Evolutionary conservation across 2,113 vertebrate species (phyloP), one percentile per base, ranked within the genome.

Genomic region (Serilophus lunatus): DNA sequence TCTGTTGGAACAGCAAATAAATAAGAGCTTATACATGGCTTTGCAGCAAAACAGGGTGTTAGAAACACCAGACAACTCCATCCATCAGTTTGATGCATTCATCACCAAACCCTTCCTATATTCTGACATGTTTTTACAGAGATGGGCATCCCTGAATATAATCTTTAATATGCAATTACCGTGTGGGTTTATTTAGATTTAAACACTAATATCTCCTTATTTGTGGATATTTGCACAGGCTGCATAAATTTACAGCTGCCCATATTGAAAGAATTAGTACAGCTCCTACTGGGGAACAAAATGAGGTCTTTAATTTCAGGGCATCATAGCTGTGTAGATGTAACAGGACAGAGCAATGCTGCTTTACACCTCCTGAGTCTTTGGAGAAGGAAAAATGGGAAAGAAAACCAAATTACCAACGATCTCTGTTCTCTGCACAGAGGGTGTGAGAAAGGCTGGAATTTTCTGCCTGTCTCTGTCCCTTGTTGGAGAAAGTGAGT

Each of bases 371-470:
- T 66, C 28, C 15, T 2, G 20, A 81, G 7, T 33, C 19, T 57
- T 70, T 9, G 78, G 64, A 35, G 86, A 38, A 80, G 57, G n/a
- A 19, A 51, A 78, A 53, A 51, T 15, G 45, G 11, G 26, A 54
- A 57, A 50, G 17, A 13, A 74, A 38, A 42, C 0, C 0, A 66
- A 53, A 10, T 57, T 98, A 99, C 99, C 99, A n/a, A 99, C 97
- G 23, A 96, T 14, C 6, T 97, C 95, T 1, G 93, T 77, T 89
- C 95, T 91, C 84, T 91, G 83, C n/a, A 36, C 61, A 24, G 80
- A 10, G 1, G 92, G 74, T 1, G 57, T 56, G 6, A 99, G 92
- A 47, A 98, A 98, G 35, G 80, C 35, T 1, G 97, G 97, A 49
- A 98, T 90, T 18, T 9, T 88, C 74, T 98, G 98, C 59, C 23